Evolutionary conservation across 2,113 vertebrate genomes (phyloP), one percentile per base, ranked within the genome.

Genomic region (Archilochus colubris): DNA sequence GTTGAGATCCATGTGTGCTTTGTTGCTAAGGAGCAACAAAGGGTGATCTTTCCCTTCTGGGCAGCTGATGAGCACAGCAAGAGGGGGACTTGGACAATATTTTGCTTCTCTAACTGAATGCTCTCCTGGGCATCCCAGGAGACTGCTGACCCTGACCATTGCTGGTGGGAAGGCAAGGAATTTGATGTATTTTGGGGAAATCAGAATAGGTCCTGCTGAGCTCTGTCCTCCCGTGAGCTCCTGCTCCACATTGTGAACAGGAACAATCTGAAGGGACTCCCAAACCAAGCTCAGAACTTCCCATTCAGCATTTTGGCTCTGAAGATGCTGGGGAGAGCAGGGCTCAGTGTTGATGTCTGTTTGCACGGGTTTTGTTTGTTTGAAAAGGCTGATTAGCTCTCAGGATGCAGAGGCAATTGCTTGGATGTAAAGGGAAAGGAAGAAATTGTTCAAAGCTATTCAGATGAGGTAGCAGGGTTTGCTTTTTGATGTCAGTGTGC

Each of bases 371-470:
- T 70, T 92, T 82, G 21, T 94, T 86, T 91, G 82, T 94, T 86
- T 95, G 92, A 93, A 91, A 91, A 90, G 73, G 55, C 83, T 94
- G 59, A 96, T 93, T 93, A 93, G 91, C 62, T 64, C 68, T 66
- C 18, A 14, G 91, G 55, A 82, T 93, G 86, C 91, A 73, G 67
- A 92, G 62, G 84, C 74, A 94, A 93, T 84, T 83, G 88, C 88
- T 95, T 84, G 81, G 88, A 89, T 46, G 53, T 85, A 83, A 93
- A 88, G 69, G 63, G 50, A 72, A 94, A 90, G 64, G 75, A 88
- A 90, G 92, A 63, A 94, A 91, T 73, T 78, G 86, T 94, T 95
- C 76, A 88, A 69, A 95, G 80, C 80, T 64, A 58, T 91, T 94
- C 80, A 83, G 88, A 94, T 73, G 88, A 97, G 83, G 94, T 55